Evolutionary conservation across 2,113 vertebrate species (phyloP), one percentile per base, ranked within the genome.

Genomic region (Lucifuga dentata): DNA sequence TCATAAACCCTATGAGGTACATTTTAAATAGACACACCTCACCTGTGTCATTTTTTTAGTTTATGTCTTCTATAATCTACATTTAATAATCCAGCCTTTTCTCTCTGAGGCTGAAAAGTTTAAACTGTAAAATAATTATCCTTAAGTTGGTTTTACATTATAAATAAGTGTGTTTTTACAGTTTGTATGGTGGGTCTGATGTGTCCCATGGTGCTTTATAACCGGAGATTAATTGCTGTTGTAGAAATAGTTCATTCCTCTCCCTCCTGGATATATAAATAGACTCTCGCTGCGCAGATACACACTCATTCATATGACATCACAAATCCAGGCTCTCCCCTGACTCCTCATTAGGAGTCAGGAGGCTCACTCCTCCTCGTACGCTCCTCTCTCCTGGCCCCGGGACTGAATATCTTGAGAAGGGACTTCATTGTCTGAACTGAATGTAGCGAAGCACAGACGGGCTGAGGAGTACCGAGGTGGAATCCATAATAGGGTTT

Each of bases 281-380:
- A 70, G 48, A 78, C 24, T 48, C 17, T n/a, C 16, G 33, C 36
- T 64, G 20, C 55, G 43, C 50, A 12, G 17, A 51, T 8, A n/a
- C 36, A 20, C 45, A 49, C 59, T 48, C 58, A 70, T 26, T 46
- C 52, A 62, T 12, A 58, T 15, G 73, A 5, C 9, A 55, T 1
- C 52, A 21, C 49, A 68, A 38, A 58, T 50, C 62, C 73, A 63
- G 70, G 39, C 55, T 41, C 45, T 89, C 85, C 85, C 81, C 51
- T 66, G 84, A 63, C 74, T 85, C 78, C 84, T 86, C 69, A 88
- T 91, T 86, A 85, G 68, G 23, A 29, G 38, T 11, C 23, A 44
- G 48, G 35, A 66, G 8, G 59, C 59, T 38, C 3, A 6, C 65
- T 33, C 58, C 62, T 76, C 61, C 61, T 59, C 65, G 20, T 13